phyloP scores from a whole-genome alignment of 2,113 vertebrate species.

The Mungos mungo region DNA sequence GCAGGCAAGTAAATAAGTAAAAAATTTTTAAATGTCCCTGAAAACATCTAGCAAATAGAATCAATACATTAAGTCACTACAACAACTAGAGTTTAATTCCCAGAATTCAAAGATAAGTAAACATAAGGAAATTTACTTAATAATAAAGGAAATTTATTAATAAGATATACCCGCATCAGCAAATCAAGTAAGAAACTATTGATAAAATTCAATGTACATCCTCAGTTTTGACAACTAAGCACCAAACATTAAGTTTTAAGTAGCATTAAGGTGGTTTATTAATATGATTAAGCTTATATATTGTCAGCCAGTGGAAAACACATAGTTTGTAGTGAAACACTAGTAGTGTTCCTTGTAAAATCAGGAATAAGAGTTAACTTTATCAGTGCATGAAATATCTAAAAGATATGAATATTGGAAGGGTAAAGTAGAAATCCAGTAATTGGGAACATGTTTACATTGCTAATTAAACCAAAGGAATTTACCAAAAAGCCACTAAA shows the following conservation, averaged over 20 bases:
- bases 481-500: neutral
- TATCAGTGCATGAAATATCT: neutral
- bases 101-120: slow-evolving; percentile 18
- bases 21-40: neutral
- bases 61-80: neutral
- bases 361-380: slow-evolving; percentile 24
- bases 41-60: neutral
- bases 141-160: neutral
- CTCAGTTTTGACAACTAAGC: neutral
- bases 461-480: slow-evolving; percentile 16
- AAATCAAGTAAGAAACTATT: slow-evolving; percentile 29
- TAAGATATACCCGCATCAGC: neutral
- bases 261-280: neutral
- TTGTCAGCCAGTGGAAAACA: neutral
- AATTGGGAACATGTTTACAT: neutral
- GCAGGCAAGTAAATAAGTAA: neutral
- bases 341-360: slow-evolving; percentile 6
- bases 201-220: neutral
- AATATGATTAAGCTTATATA: neutral
- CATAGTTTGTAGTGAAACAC: neutral
- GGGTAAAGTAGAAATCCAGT: slow-evolving; percentile 16
- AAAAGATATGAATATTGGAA: slow-evolving; percentile 9
- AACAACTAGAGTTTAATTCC: neutral
- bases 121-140: neutral
- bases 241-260: neutral